Evolutionary conservation across 2,113 vertebrate species (phyloP).

Genomic region (Rhea pennata): DNA sequence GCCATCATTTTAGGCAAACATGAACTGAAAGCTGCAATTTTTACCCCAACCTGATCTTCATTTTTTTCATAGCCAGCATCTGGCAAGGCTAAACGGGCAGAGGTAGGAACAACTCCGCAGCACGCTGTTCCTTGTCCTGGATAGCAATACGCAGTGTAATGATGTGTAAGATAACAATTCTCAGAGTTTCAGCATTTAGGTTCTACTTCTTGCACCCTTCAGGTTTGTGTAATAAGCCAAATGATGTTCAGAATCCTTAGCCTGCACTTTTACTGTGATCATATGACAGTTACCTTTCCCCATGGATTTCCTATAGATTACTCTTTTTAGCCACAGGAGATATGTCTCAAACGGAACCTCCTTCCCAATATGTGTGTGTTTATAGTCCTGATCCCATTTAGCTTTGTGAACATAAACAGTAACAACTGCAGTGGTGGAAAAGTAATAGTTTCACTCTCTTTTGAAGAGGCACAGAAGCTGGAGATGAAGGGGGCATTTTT

Average conservation of each 20-base stretch:
- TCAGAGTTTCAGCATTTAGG: background rate
- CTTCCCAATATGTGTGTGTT: background rate
- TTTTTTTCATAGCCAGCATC: conserved; percentile 35
- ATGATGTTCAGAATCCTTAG: background rate
- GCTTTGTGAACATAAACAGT: background rate
- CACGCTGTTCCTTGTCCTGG: background rate
- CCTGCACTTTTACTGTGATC: background rate
- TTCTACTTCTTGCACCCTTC: background rate
- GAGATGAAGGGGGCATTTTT: background rate
- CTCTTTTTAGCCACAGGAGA: background rate
- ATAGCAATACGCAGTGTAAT: background rate
- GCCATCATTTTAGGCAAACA: background rate
- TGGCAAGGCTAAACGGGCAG: background rate
- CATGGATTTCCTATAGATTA: background rate
- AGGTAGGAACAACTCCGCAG: background rate
- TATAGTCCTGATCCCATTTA: background rate
- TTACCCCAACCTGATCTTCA: background rate
- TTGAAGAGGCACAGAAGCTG: background rate
- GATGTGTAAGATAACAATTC: background rate
- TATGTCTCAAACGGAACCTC: background rate
- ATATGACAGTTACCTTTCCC: background rate
- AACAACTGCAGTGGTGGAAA: background rate
- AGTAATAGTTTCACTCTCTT: background rate
- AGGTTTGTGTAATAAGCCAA: background rate
- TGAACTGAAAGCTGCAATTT: conserved; percentile 7